phyloP scores from a whole-genome alignment of 1,140 invertebrate genomes.

The Sitodiplosis mosellana region DNA sequence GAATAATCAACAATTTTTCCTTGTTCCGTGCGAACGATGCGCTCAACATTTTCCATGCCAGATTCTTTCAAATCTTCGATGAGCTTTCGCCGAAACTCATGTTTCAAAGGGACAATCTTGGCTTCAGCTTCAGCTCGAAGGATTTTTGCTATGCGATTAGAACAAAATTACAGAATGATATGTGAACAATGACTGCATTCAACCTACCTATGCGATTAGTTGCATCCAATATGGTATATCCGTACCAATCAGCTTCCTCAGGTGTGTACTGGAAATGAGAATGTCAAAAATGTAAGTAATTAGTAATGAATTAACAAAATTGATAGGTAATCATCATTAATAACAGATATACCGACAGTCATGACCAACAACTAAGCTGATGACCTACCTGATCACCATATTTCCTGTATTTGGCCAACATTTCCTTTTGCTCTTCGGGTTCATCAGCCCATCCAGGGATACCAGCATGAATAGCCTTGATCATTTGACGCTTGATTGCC shows the following conservation, averaged over 20 bases:
- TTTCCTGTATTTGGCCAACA: slow-evolving; percentile 68
- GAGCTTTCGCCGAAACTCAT: slow-evolving; percentile 48
- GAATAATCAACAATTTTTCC: no score
- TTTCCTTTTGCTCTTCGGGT: slow-evolving; percentile 45
- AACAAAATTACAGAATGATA: no score
- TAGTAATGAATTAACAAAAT: slow-evolving; percentile 2
- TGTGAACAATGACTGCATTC: no score
- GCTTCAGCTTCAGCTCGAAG: slow-evolving; percentile 28
- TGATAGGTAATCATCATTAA: background rate
- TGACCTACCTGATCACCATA: slow-evolving; percentile 58
- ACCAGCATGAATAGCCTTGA: slow-evolving; percentile 53
- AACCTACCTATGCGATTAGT: no score
- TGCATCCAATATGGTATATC: slow-evolving; percentile 58
- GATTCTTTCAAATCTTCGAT: slow-evolving; percentile 51
- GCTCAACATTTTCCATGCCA: background rate
- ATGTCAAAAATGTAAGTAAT: slow-evolving; percentile 4
- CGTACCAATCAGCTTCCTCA: slow-evolving; percentile 94
- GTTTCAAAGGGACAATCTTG: slow-evolving; percentile 50
- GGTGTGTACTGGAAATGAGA: slow-evolving; percentile 41
- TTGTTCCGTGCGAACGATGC: no score
- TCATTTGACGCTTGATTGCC: slow-evolving; percentile 64
- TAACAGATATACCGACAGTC: background rate
- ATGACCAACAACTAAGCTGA: slow-evolving; percentile 3
- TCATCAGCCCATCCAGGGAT: slow-evolving; percentile 55
- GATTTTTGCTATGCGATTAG: slow-evolving; percentile 30